Percentiles rank a stretch among this genome's conserved stretches.
Evolutionary conservation across 2,888 invertebrate species (phyloP).

Genomic region (Cerastis leucographa): DNA sequence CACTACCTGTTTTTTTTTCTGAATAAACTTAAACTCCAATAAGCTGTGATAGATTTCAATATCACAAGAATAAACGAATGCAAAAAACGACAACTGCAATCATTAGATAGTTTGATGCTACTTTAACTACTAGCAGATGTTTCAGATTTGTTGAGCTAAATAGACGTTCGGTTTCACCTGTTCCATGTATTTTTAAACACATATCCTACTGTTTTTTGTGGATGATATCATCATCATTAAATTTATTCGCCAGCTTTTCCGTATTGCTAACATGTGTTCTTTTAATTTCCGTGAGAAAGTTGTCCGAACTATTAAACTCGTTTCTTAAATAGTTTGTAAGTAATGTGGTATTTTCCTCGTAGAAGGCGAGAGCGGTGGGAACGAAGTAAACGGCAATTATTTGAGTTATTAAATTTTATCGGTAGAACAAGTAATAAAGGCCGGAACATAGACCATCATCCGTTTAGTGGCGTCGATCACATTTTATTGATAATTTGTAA

Average conservation of each 20-base stretch:
- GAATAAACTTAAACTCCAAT: slow-evolving; percentile 12
- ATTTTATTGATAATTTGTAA: slow-evolving; percentile 45
- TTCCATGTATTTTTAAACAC: slow-evolving; percentile 78
- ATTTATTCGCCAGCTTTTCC: slow-evolving; percentile 61
- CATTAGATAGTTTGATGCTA: slow-evolving; percentile 48
- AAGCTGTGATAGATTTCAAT: slow-evolving; percentile 11
- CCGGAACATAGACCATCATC: slow-evolving; percentile 14
- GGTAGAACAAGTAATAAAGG: slow-evolving; percentile 14
- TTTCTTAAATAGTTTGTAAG: slow-evolving; percentile 26
- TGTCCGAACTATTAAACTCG: slow-evolving; percentile 38
- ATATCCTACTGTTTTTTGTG: slow-evolving; percentile 69
- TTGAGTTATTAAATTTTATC: slow-evolving; percentile 37
- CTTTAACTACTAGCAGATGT: slow-evolving; percentile 73
- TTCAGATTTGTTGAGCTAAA: slow-evolving; percentile 75
- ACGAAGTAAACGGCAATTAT: slow-evolving; percentile 17
- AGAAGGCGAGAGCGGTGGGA: slow-evolving; percentile 6
- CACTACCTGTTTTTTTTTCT: slow-evolving; percentile 2
- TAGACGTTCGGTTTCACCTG: slow-evolving; percentile 77
- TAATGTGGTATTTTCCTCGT: slow-evolving; percentile 20
- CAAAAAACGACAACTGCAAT: slow-evolving; percentile 53
- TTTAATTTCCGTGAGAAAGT: slow-evolving; percentile 58
- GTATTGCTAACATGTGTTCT: slow-evolving; percentile 51
- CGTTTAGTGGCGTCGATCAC: slow-evolving; percentile 27
- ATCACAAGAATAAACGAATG: slow-evolving; percentile 21
- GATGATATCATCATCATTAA: slow-evolving; percentile 77